Conservation (phyloP, 2,888 invertebrate genomes). For the Tenthredo distinguenda region DNA sequence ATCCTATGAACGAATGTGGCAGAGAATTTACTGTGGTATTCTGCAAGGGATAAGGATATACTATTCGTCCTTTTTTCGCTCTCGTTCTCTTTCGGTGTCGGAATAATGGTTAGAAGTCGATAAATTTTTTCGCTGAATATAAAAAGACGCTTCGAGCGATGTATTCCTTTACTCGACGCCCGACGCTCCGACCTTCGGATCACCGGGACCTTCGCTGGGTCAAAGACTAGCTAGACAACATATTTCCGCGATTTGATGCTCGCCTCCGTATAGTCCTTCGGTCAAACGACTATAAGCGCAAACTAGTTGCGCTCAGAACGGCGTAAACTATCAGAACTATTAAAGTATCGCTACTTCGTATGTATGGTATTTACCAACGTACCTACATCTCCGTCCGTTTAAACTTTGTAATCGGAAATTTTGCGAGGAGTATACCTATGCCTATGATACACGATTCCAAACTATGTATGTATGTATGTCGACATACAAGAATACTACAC, state of each 20-base stretch:
- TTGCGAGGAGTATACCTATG: neutral
- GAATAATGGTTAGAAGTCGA: neutral
- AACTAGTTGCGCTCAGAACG: neutral
- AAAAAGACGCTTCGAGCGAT: neutral
- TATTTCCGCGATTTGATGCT: constrained; percentile 28
- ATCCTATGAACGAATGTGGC: neutral
- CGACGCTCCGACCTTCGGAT: constrained; percentile 43
- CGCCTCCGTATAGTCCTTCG: neutral
- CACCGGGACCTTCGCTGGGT: constrained; percentile 44
- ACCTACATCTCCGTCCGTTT: neutral
- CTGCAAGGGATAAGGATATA: neutral
- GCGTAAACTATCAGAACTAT: neutral
- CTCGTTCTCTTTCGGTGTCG: neutral
- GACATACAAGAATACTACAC: neutral
- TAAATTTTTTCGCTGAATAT: neutral
- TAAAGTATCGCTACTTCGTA: neutral
- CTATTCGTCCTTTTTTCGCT: neutral
- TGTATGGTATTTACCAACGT: neutral
- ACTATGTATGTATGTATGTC: neutral
- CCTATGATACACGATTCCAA: neutral
- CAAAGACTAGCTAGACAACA: constrained; percentile 52
- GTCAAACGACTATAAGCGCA: constrained; percentile 15
- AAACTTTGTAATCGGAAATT: constrained; percentile 9
- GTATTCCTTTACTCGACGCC: neutral
- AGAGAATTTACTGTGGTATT: neutral